Evolutionary conservation across 2,797 vertebrate species (phyloP), one percentile per base, ranked within the genome.

Genomic region (Artibeus jamaicensis): DNA sequence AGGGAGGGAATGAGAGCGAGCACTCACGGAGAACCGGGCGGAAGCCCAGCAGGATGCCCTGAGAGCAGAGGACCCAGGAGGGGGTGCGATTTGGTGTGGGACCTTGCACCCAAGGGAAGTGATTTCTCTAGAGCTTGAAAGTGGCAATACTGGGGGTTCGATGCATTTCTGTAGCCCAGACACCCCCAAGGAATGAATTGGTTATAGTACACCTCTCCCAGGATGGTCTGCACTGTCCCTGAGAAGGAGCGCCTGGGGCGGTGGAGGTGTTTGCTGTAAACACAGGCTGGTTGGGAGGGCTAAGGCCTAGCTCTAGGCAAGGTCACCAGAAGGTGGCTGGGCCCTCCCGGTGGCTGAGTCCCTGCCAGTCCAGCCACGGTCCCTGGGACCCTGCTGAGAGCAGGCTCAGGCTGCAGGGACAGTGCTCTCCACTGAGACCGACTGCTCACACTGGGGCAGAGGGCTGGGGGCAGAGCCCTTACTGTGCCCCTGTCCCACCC

Each of bases 381-480:
- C 70, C 18, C 0, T 32, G 48, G 34, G 26, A 18, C n/a, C 50
- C 6, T 78, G 32, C 24, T 2, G 29, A 62, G 46, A 74, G 48
- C 59, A 57, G 70, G 16, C 22, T 6, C 42, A 62, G 48, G 57
- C 59, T 6, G 1, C 37, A 34, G 82, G 26, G 1, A 82, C 32
- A 1, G 55, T 6, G 10, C 2, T 1, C 18, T 15, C 39, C 19
- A 10, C 1, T 0, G 0, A 55, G 12, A 12, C 3, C 0, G 10
- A 12, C 5, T 4, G 5, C 37, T 0, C 19, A 21, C 34, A 37
- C 29, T 10, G 9, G 76, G 68, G n/a, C 50, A 7, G 85, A 48
- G 7, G 50, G 21, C 65, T 82, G 15, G n/a, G 44, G 42, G 8
- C 50, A 73, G 19, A 44, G 26, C 18, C 65, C 59, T 10, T 39